phyloP scores from a whole-genome alignment of 2,888 invertebrate genomes.

The Scaptodrosophila latifasciaeformis region DNA sequence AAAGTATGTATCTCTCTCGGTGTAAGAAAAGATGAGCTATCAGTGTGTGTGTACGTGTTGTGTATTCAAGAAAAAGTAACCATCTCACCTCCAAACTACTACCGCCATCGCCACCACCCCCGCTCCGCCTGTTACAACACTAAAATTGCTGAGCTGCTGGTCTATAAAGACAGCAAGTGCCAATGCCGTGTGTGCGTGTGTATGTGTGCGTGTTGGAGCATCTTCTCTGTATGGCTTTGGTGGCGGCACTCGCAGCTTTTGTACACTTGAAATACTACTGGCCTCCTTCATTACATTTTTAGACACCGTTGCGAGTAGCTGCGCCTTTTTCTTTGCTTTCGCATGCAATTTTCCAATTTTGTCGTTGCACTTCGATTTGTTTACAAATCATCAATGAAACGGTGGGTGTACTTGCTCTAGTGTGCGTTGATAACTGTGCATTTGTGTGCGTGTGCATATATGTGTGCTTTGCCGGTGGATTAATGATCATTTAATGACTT shows the following conservation, averaged over 20 bases:
- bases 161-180: constrained; percentile 42
- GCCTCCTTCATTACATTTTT: constrained; percentile 61
- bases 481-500: constrained; percentile 68
- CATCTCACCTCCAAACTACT: constrained; percentile 28
- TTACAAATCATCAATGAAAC: constrained; percentile 44
- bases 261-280: constrained; percentile 69
- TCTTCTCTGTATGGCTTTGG: constrained; percentile 16
- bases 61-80: constrained; percentile 63
- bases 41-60: constrained; percentile 29
- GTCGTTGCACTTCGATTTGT: constrained; percentile 36
- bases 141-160: background rate
- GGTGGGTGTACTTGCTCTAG: constrained; percentile 21
- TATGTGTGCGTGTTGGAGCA: background rate
- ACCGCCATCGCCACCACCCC: constrained; percentile 10
- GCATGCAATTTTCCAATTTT: constrained; percentile 42
- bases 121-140: constrained; percentile 6
- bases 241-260: constrained; percentile 34
- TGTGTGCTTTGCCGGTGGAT: constrained; percentile 16
- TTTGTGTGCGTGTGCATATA: constrained; percentile 17
- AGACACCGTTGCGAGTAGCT: constrained; percentile 43
- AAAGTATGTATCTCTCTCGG: constrained; percentile 48
- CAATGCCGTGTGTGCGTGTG: background rate
- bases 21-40: constrained; percentile 13
- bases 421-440: constrained; percentile 9
- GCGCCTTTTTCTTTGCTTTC: constrained; percentile 14